Conservation (phyloP, 2,113 vertebrate species). For the Sinosuthora webbiana region DNA sequence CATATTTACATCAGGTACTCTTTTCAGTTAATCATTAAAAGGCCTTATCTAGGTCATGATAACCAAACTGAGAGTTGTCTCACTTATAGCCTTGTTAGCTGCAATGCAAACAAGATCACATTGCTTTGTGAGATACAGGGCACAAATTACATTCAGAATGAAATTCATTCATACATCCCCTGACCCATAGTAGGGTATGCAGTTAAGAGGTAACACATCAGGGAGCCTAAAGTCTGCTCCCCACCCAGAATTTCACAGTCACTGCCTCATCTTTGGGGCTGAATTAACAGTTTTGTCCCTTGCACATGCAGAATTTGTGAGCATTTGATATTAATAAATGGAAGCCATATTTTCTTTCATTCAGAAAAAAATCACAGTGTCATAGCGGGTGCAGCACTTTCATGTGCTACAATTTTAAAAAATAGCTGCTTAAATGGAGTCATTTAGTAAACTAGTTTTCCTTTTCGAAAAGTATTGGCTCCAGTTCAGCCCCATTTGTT, state of each 20-base stretch:
- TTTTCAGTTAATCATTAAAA: conserved; percentile 3
- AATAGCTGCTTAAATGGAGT: background rate
- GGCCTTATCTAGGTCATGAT: background rate
- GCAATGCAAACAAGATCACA: background rate
- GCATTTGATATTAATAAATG: background rate
- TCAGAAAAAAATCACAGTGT: background rate
- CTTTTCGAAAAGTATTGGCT: background rate
- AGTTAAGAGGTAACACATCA: background rate
- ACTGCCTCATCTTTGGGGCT: background rate
- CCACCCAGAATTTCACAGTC: background rate
- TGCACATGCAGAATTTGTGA: background rate
- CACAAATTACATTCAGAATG: background rate
- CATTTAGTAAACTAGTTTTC: background rate
- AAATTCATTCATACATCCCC: background rate
- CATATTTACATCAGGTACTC: background rate
- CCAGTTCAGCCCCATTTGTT: background rate
- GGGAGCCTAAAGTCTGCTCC: background rate
- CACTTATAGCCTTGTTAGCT: background rate
- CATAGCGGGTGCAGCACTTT: background rate
- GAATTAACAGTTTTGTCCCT: background rate
- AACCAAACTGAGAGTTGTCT: background rate
- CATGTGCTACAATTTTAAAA: background rate
- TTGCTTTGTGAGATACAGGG: background rate
- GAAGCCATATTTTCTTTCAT: background rate
- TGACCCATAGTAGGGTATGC: background rate